These are phyloP conservation scores for Australoheros scitulus DNA, from an alignment of 2,113 vertebrate species.

Conservation along the genomic window DNA sequence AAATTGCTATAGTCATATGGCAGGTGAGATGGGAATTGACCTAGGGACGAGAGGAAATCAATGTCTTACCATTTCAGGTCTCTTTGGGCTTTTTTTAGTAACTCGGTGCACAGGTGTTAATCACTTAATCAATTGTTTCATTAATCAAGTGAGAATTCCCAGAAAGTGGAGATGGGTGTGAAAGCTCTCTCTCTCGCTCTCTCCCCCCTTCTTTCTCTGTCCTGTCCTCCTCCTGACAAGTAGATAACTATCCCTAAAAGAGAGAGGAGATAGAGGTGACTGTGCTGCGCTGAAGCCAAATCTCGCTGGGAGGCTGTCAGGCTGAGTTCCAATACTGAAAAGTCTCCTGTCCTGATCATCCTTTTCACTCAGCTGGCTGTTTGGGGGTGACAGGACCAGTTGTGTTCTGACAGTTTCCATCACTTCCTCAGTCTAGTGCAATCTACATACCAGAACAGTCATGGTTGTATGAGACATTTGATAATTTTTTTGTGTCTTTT, in stretches of 20 bases:
- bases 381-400: slow-evolving; percentile 18
- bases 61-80: slow-evolving; percentile 64
- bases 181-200: slow-evolving; percentile 16
- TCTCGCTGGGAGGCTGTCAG: slow-evolving; percentile 62
- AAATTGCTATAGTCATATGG: slow-evolving; percentile 42
- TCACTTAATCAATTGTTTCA: slow-evolving; percentile 78
- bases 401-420: slow-evolving; percentile 43
- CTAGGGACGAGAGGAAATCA: slow-evolving; percentile 64
- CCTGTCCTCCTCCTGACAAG: slow-evolving; percentile 60
- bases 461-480: background rate
- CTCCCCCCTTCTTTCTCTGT: background rate
- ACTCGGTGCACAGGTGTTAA: slow-evolving; percentile 73
- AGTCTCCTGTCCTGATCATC: slow-evolving; percentile 42
- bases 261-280: slow-evolving; percentile 72
- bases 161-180: slow-evolving; percentile 60
- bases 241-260: slow-evolving; percentile 64
- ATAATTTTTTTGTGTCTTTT: slow-evolving; percentile 6
- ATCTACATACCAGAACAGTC: slow-evolving; percentile 12
- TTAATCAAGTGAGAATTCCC: slow-evolving; percentile 76
- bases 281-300: slow-evolving; percentile 55
- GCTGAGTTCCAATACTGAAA: slow-evolving; percentile 39
- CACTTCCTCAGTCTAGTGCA: slow-evolving; percentile 28
- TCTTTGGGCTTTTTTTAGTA: slow-evolving; percentile 71
- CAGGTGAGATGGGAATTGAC: slow-evolving; percentile 29
- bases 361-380: slow-evolving; percentile 44